A percentile compares a stretch with the other conserved stretches of the same genome.
Evolutionary conservation across 2,888 invertebrate species (phyloP).

Genomic region (Hofmannophila pseudospretella): DNA sequence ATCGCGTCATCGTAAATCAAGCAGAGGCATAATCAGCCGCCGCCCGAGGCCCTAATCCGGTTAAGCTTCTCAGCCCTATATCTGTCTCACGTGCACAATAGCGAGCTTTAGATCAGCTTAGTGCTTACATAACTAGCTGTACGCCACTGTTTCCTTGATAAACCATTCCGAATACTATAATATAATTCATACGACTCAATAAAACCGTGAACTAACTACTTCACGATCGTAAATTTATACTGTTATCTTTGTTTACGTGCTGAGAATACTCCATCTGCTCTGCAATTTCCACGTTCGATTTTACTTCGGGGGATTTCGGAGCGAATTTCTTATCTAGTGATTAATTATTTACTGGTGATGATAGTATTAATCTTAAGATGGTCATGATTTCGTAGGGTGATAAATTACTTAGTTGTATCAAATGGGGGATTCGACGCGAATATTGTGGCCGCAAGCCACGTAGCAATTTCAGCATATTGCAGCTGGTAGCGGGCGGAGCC

Average conservation of each 20-base stretch:
- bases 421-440: constrained; percentile 18
- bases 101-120: constrained; percentile 43
- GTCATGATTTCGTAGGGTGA: constrained; percentile 1
- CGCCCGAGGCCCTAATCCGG: constrained; percentile 61
- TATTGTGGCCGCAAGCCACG: constrained; percentile 53
- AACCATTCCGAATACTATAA: constrained; percentile 32
- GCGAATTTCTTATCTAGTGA: background rate
- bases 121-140: constrained; percentile 27
- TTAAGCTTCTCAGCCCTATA: constrained; percentile 65
- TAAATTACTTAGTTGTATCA: background rate
- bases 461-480: constrained; percentile 71
- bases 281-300: constrained; percentile 4
- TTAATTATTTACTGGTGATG: background rate
- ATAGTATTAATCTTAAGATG: background rate
- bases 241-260: constrained; percentile 48
- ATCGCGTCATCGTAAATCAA: constrained; percentile 74
- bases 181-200: constrained; percentile 45
- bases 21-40: constrained; percentile 66
- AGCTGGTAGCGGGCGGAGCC: constrained; percentile 44
- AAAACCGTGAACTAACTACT: constrained; percentile 44
- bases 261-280: constrained; percentile 26
- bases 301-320: constrained; percentile 1
- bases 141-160: constrained; percentile 28
- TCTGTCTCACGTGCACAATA: constrained; percentile 63
- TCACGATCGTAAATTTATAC: constrained; percentile 43